These are phyloP conservation scores for Drosophila fuyamai DNA, from an alignment of 1,140 invertebrate genomes.

Conservation along the genomic window DNA sequence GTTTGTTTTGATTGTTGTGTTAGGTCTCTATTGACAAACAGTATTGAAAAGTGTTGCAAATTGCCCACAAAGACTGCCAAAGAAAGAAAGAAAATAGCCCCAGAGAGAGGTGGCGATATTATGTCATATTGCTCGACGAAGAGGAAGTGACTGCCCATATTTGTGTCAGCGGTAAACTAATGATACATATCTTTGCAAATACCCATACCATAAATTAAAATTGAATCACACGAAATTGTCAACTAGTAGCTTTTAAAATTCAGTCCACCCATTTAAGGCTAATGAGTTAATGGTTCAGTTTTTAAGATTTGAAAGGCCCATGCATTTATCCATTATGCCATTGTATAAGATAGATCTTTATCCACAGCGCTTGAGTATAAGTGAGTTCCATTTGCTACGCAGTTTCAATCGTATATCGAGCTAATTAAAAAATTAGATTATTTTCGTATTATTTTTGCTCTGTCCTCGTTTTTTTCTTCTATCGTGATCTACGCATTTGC, in stretches of 20 bases:
- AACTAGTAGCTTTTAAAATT: constrained; percentile 39
- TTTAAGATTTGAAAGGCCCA: constrained; percentile 21
- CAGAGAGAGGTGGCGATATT: constrained; percentile 15
- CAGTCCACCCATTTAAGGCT: constrained; percentile 27
- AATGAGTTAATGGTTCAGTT: constrained; percentile 46
- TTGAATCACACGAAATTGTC: constrained; percentile 27
- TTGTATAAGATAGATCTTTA: constrained; percentile 27
- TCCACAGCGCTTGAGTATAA: constrained; percentile 12
- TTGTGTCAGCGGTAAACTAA: constrained; percentile 52
- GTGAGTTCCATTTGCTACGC: constrained; percentile 46
- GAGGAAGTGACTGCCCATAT: constrained; percentile 58
- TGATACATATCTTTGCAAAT: constrained; percentile 31
- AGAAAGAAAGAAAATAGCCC: constrained; percentile 12
- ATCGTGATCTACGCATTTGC: constrained; percentile 32
- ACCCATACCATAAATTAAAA: constrained; percentile 30
- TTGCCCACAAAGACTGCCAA: constrained; percentile 33
- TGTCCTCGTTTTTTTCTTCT: neutral
- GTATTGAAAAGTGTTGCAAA: constrained; percentile 66
- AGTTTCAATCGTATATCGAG: constrained; percentile 18
- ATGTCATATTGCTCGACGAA: constrained; percentile 42
- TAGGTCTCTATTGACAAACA: constrained; percentile 64
- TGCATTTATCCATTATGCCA: constrained; percentile 18
- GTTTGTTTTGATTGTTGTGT: constrained; percentile 64
- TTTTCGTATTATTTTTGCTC: constrained; percentile 33
- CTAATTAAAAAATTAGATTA: constrained; percentile 60